Percentiles rank a stretch among this genome's conserved stretches.
phyloP scores from a whole-genome alignment of 2,797 vertebrate genomes.

The Eleutherodactylus coqui region DNA sequence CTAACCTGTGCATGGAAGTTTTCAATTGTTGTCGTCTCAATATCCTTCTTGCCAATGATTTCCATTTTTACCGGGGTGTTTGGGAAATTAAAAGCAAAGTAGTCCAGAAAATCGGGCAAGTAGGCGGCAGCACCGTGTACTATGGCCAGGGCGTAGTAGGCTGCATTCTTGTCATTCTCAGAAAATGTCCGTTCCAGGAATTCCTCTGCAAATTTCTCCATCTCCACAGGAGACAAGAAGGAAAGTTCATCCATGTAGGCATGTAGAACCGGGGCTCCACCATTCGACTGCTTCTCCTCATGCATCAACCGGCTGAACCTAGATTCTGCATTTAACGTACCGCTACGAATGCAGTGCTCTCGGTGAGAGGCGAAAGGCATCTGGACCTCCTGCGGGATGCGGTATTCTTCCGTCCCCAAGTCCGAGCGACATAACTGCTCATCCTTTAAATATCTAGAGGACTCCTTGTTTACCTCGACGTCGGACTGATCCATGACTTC shows the following conservation, averaged over 20 bases:
- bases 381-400: slow-evolving; percentile 81
- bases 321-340: slow-evolving; percentile 88
- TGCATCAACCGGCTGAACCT: slow-evolving; percentile 90
- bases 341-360: slow-evolving; percentile 93
- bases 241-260: slow-evolving; percentile 96
- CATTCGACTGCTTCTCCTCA: slow-evolving; percentile 94
- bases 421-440: slow-evolving; percentile 77
- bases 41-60: slow-evolving; percentile 98
- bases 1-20: slow-evolving; percentile 98
- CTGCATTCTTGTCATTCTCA: slow-evolving; percentile 88
- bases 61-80: slow-evolving; percentile 98
- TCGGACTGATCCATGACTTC: slow-evolving; percentile 74
- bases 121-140: slow-evolving; percentile 93
- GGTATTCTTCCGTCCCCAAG: slow-evolving; percentile 76
- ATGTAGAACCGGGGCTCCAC: slow-evolving; percentile 91
- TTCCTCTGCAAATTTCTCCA: slow-evolving; percentile 92
- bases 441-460: slow-evolving; percentile 78
- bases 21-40: slow-evolving; percentile 97
- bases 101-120: slow-evolving; percentile 97
- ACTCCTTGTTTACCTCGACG: slow-evolving; percentile 73
- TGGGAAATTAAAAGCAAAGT: slow-evolving; percentile 98
- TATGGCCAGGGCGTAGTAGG: slow-evolving; percentile 91
- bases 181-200: slow-evolving; percentile 92
- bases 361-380: slow-evolving; percentile 90
- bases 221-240: slow-evolving; percentile 87